Percentiles rank a stretch among this genome's conserved stretches.
These are phyloP conservation scores for Pluvialis apricaria DNA, from an alignment of 2,113 vertebrate species.

Conservation along the genomic window DNA sequence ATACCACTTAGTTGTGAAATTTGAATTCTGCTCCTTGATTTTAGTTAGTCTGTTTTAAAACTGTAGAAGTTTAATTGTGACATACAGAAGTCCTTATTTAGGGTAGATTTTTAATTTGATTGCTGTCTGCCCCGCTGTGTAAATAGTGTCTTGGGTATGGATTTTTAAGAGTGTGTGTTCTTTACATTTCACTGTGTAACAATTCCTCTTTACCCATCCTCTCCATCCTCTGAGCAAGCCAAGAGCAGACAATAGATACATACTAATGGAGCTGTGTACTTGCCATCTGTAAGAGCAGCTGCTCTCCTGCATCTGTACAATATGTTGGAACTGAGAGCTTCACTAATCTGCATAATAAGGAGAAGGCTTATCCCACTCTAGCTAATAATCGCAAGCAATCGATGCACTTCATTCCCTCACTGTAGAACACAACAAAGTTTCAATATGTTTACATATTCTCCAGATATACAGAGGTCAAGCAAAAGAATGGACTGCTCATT, in stretches of 20 bases:
- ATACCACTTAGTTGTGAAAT: constrained; percentile 41
- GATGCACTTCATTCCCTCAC: constrained; percentile 98
- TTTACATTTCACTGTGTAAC: constrained; percentile 82
- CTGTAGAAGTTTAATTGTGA: constrained; percentile 73
- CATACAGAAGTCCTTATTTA: constrained; percentile 78
- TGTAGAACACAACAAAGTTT: constrained; percentile 81
- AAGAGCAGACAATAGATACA: constrained; percentile 99
- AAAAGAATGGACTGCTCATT: constrained; percentile 80
- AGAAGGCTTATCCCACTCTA: constrained; percentile 98
- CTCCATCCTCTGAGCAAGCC: constrained; percentile 87
- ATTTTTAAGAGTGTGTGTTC: constrained; percentile 64
- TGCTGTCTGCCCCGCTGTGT: constrained; percentile 74
- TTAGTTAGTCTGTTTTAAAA: constrained; percentile 71
- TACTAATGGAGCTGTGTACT: constrained; percentile 99
- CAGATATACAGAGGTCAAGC: constrained; percentile 81
- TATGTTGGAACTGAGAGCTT: constrained; percentile 97
- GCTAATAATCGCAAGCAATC: constrained; percentile 98
- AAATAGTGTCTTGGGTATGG: constrained; percentile 77
- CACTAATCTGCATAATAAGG: constrained; percentile 99
- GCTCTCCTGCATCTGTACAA: constrained; percentile 99
- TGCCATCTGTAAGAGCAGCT: constrained; percentile 99
- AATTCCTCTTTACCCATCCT: constrained; percentile 86
- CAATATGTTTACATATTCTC: constrained; percentile 76
- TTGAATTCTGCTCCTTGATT: constrained; percentile 66
- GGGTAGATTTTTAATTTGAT: constrained; percentile 77